Percentiles rank a stretch among this genome's conserved stretches.
Evolutionary conservation across 2,113 vertebrate species (phyloP).

Genomic region (Limanda limanda): DNA sequence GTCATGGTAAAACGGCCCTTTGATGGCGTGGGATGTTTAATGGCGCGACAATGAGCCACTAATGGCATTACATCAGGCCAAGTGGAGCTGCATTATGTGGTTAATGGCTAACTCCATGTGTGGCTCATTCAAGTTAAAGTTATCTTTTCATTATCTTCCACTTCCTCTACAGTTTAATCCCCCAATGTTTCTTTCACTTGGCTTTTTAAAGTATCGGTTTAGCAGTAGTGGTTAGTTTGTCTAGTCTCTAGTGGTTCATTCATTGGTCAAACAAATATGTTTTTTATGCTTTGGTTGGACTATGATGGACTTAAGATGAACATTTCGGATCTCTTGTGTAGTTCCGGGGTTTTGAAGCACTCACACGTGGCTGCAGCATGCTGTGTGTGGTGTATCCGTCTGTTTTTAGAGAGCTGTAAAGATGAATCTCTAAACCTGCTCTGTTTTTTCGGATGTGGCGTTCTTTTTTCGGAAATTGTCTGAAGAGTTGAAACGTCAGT

Average conservation of each 20-base stretch:
- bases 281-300: constrained; percentile 19
- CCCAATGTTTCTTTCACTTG: constrained; percentile 31
- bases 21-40: constrained; percentile 37
- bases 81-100: constrained; percentile 34
- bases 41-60: constrained; percentile 41
- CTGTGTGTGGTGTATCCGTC: constrained; percentile 2
- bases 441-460: no score
- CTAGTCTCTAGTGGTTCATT: neutral
- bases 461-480: no score
- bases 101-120: constrained; percentile 42
- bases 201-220: constrained; percentile 23
- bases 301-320: constrained; percentile 24
- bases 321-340: constrained; percentile 24
- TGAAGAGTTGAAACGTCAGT: no score
- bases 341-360: neutral
- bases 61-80: constrained; percentile 40
- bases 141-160: neutral
- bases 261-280: constrained; percentile 14
- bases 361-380: constrained; percentile 8
- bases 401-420: neutral
- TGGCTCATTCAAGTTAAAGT: constrained; percentile 42
- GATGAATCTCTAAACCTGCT: no score
- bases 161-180: constrained; percentile 18
- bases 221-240: no score
- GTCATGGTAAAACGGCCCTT: constrained; percentile 21